Evolutionary conservation across 2,113 vertebrate genomes (phyloP).

Genomic region (Benitochromis conjunctus): DNA sequence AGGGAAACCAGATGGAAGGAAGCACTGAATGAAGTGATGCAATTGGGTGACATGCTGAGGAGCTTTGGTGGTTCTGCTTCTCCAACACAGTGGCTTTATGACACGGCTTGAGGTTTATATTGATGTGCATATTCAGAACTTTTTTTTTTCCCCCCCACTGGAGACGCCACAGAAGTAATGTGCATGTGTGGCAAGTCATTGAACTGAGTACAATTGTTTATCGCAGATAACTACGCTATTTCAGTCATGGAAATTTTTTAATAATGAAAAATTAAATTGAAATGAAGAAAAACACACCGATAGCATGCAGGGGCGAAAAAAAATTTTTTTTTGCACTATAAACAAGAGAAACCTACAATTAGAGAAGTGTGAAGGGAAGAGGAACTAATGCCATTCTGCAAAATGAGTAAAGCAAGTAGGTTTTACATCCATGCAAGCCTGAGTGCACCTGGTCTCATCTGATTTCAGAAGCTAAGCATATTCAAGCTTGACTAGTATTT

Average conservation of each 20-base stretch:
- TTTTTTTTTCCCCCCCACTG: neutral
- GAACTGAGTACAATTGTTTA: neutral
- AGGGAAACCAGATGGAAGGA: slow-evolving; percentile 27
- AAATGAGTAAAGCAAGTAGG: neutral
- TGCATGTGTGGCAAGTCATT: neutral
- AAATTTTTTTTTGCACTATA: neutral
- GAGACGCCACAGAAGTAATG: neutral
- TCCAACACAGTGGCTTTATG: neutral
- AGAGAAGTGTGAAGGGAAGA: neutral
- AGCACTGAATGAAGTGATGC: slow-evolving; percentile 38
- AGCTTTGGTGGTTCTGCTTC: slow-evolving; percentile 3
- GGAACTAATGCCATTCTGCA: neutral
- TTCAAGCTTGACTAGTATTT: neutral
- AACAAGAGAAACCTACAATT: neutral
- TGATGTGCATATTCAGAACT: neutral
- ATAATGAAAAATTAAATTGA: neutral
- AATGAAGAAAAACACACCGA: neutral
- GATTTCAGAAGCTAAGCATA: neutral
- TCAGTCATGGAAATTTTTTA: neutral
- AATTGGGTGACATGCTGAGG: slow-evolving; percentile 34
- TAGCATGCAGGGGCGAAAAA: neutral
- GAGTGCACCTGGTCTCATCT: neutral
- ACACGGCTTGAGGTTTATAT: neutral
- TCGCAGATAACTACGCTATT: neutral
- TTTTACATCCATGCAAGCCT: neutral